Evolutionary conservation across 2,797 vertebrate genomes (phyloP), one percentile per base, ranked within the genome.

Genomic region (Silurus aristotelis): DNA sequence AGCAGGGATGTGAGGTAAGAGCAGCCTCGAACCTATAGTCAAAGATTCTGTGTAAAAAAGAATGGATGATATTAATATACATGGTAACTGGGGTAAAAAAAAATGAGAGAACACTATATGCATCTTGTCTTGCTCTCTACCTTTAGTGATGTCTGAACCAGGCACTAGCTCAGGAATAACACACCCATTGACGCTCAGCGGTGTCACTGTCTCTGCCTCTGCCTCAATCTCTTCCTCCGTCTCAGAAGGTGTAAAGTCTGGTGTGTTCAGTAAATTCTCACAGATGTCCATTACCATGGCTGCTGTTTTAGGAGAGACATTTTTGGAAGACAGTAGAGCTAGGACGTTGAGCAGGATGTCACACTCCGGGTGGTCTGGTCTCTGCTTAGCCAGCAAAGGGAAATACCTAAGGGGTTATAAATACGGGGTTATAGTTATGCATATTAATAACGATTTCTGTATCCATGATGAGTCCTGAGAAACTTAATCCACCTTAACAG

Each of bases 361-460:
- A 58, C 83, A 96, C 88, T 97, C 96, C 0, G 96, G 96, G 46
- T 94, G 94, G 22, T 90, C 95, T 0, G 95, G 93, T 46, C 88
- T 96, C 91, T 97, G 96, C 90, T 99, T 99, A 84, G 95, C 96
- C 91, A 99, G 90, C 73, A 99, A 95, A 86, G 96, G 95, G 84
- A 97, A 98, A 91, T 93, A 99, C 80, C 98, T 99, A 90, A 89
- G 64, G n/a, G 46, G 6, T 48, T 67, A 67, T 25, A 80, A 17
- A 52, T 52, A 52, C 1, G 1, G 48, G 10, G 1, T 7, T 15
- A 5, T 27, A 52, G 22, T 3, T 52, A 7, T 9, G 66, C 8
- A 20, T 66, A 27, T 43, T 5, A 13, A 12, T 38, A 77, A 60
- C 6, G 19, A 3, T 22, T 38, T 78, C 14, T 22, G 17, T 72